Base-by-base conservation (phyloP, 2,113 vertebrate species). In the Paramisgurnus dabryanus region DNA sequence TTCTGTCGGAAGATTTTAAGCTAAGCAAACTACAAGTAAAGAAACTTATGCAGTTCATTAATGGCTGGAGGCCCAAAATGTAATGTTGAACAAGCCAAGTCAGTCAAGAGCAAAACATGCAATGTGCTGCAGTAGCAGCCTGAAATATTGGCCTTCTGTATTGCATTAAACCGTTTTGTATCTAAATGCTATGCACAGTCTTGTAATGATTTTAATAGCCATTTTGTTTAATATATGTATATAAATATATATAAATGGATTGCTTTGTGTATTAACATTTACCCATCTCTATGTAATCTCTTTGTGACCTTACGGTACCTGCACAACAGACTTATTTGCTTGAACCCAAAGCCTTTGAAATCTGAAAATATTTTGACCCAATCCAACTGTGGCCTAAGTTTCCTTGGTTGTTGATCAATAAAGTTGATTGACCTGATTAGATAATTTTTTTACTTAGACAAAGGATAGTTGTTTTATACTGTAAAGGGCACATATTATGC, bases 31-130 rank as follows among this genome's bases (percentile, higher is more conserved):
- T 99, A 79, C 96, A 99, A 87, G 96, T 98, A 85, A 99, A 96
- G 92, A 99, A 99, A 91, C 96, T 99, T 82, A 87, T 99, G 87
- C 98, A 99, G 88, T 99, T 99, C 91, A 98, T 98, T 85, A 94
- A 94, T 34, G 98, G 98, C 80, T 99, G 98, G 98, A 92, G 98
- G 86, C 98, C 98, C 79, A 99, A 98, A 87, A 96, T 99, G 84
- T 97, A 93, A 81, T 13, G 40, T 40, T 15, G 76, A 80, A 66
- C 69, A 81, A 84, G 80, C 34, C 27, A 67, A 79, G 63, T 8
- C 53, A 34, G 60, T 66, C 12, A 6, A 65, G 2, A 50, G 67
- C 77, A 80, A 82, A 80, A 71, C 79, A 53, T 78, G 49, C 84
- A 85, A 87, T 87, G 84, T 89, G 87, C 85, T 87, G 1, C 6